Percentiles rank a stretch among this genome's conserved stretches.
phyloP scores from a whole-genome alignment of 2,888 invertebrate species.

The Polydrusus cervinus region DNA sequence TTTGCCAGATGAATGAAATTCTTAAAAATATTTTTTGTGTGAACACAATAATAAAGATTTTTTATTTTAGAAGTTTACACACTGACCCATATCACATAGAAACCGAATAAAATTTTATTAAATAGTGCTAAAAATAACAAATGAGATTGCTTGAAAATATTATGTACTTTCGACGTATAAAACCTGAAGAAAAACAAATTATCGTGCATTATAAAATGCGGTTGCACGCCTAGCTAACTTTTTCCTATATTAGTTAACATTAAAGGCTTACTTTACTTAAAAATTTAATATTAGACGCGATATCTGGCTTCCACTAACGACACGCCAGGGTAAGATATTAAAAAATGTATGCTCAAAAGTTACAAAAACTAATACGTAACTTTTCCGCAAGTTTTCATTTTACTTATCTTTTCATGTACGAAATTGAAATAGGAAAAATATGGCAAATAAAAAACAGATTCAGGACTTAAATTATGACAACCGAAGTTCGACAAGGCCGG shows the following conservation, averaged over 20 bases:
- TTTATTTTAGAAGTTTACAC: no score
- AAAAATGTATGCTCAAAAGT: neutral
- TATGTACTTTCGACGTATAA: no score
- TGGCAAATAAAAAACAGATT: slow-evolving; percentile 48
- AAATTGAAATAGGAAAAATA: slow-evolving; percentile 52
- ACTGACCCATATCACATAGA: no score
- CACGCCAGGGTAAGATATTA: neutral
- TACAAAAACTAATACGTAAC: neutral
- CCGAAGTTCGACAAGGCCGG: slow-evolving; percentile 14
- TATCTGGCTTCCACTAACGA: neutral
- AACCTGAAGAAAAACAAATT: neutral
- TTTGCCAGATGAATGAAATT: no score
- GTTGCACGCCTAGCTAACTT: neutral
- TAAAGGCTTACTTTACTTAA: neutral
- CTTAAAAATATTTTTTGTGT: no score
- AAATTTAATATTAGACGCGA: neutral
- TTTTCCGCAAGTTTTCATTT: slow-evolving; percentile 36
- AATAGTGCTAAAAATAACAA: no score
- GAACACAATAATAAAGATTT: no score
- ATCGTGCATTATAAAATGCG: no score
- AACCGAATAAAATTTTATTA: no score
- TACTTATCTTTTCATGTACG: slow-evolving; percentile 47
- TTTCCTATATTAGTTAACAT: neutral
- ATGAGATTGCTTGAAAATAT: no score
- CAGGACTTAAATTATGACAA: slow-evolving; percentile 41